Base-by-base conservation (phyloP, 1,140 invertebrate species). In the Trichonephila inaurata region DNA sequence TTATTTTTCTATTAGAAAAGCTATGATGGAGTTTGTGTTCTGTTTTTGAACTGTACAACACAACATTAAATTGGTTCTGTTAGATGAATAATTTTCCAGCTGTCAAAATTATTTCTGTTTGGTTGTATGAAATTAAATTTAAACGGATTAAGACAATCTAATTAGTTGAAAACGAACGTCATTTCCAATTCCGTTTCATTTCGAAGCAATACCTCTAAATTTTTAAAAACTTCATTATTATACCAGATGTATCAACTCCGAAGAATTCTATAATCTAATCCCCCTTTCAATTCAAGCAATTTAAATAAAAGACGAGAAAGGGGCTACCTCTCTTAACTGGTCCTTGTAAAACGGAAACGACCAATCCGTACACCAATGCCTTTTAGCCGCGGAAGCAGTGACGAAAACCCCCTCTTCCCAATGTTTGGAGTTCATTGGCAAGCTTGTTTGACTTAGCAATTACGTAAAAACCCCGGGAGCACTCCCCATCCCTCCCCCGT, bases 401-500 rank as follows among this genome's bases (percentile, higher is more conserved):
- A 28, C 28, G 58, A 40, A 33, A 60, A 24, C 24, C 24, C 72
- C 28, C n/a, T 28, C 28, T 21, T 14, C 69, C 24, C 69, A 19
- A 44, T 81, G 89, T 81, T 90, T 90, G 58, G 44, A 81, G 51
- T 90, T 90, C 69, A 81, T 90, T 89, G 87, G 24, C 33, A 58
- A 24, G 19, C 28, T 72, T 90, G 89, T 90, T 90, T 90, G 89
- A 90, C 89, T 90, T 90, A 28, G 44, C 81, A 90, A 90, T 90
- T 90, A 90, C 21, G 69, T 69, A 24, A 81, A 90, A 90, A 62
- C 89, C 89, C 62, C 87, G 69, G 61, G 33, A 89, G 7, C 58
- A 8, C 21, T 61, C 40, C 64, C 28, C 33, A 2, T 2, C 33
- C 33, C 33, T 40, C 33, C 33, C 21, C 44, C 2, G 40, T 62